phyloP scores from a whole-genome alignment of 2,113 vertebrate species.

The Columba janthina region DNA sequence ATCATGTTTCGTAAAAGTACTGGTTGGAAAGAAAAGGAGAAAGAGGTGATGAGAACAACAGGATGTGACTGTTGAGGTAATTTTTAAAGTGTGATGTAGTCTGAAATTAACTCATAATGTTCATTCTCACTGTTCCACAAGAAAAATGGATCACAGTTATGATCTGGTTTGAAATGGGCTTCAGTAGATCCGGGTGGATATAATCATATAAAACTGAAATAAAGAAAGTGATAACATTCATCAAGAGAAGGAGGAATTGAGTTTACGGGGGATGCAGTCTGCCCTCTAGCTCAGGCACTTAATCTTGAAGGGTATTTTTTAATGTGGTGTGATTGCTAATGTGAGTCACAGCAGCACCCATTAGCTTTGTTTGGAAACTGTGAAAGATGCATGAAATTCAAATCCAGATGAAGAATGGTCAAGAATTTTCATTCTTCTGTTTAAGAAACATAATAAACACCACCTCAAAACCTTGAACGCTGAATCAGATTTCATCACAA shows the following conservation, averaged over 20 bases:
- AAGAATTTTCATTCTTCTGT: not conserved
- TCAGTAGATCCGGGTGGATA: not conserved
- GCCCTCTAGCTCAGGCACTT: slow-evolving; percentile 11
- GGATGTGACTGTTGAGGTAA: not conserved
- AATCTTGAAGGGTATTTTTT: slow-evolving; percentile 13
- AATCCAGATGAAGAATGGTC: not conserved
- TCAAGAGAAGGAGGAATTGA: slow-evolving; percentile 46
- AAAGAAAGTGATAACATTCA: slow-evolving; percentile 34
- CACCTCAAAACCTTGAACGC: not conserved
- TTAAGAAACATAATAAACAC: not conserved
- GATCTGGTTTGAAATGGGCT: not conserved
- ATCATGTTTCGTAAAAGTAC: not conserved
- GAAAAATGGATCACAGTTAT: slow-evolving; percentile 17
- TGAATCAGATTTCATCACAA: not conserved
- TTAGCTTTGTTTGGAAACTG: not conserved
- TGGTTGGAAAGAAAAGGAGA: slow-evolving; percentile 1
- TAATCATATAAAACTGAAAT: slow-evolving; percentile 59
- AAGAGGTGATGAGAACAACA: not conserved
- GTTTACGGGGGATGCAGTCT: slow-evolving; percentile 1
- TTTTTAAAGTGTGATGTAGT: not conserved
- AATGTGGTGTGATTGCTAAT: slow-evolving; percentile 5
- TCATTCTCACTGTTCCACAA: not conserved
- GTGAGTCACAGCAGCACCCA: not conserved
- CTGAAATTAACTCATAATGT: not conserved
- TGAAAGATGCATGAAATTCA: not conserved